A percentile compares a stretch with the other conserved stretches of the same genome.
Conservation (phyloP, 1,140 invertebrate species). For the Ditylenchus dipsaci region DNA sequence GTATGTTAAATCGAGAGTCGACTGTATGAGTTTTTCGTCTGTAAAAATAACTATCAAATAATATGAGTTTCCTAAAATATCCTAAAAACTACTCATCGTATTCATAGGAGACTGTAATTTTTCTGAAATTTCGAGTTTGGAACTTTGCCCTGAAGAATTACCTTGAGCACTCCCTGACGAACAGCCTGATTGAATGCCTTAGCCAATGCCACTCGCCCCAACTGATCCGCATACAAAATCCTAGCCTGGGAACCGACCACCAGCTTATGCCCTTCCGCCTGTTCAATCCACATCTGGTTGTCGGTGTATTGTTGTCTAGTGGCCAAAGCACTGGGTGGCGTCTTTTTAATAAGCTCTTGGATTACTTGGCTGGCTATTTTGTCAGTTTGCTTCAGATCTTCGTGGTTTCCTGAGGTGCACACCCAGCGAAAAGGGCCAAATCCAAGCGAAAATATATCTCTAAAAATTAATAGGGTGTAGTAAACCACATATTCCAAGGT, state of each 20-base stretch:
- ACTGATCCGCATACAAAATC: constrained; percentile 68
- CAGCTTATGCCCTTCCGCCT: constrained; percentile 65
- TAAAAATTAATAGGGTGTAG: constrained; percentile 55
- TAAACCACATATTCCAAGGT: too few relatives aligned
- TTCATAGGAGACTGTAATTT: too few relatives aligned
- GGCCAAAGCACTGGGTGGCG: constrained; percentile 45
- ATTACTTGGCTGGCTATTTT: constrained; percentile 64
- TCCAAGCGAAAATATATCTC: constrained; percentile 69
- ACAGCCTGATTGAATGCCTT: constrained; percentile 67
- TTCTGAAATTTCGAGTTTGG: too few relatives aligned
- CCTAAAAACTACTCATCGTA: too few relatives aligned
- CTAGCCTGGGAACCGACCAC: constrained; percentile 59
- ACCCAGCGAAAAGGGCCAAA: constrained; percentile 74
- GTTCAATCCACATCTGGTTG: constrained; percentile 67
- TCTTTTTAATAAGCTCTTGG: constrained; percentile 59
- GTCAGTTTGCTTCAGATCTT: constrained; percentile 66
- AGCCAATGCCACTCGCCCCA: constrained; percentile 64
- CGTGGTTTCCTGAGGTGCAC: constrained; percentile 65
- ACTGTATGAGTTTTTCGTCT: too few relatives aligned
- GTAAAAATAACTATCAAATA: too few relatives aligned
- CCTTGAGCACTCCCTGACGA: constrained; percentile 60
- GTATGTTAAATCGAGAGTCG: too few relatives aligned
- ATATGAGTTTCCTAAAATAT: too few relatives aligned
- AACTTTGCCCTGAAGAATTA: too few relatives aligned
- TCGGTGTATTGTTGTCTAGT: constrained; percentile 65